Evolutionary conservation across 1,140 invertebrate species (phyloP).

Genomic region (Caenorhabditis latens): DNA sequence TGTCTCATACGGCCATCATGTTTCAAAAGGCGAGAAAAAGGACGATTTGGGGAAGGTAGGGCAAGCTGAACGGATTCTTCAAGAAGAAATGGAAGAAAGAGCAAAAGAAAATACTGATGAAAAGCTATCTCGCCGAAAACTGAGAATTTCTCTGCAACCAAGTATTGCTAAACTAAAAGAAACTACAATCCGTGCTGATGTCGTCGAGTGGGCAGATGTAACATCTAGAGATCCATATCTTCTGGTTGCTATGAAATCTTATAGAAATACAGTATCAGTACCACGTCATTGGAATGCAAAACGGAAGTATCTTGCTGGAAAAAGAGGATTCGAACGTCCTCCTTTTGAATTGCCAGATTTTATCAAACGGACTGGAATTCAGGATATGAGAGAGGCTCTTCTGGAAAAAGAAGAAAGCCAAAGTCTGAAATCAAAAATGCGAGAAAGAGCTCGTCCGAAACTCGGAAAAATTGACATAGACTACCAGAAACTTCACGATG

Average conservation of each 20-base stretch:
- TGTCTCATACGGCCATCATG: not conserved
- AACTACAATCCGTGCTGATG: slow-evolving; percentile 86
- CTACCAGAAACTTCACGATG: slow-evolving; percentile 99
- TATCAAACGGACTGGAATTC: slow-evolving; percentile 96
- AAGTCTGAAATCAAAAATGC: slow-evolving; percentile 97
- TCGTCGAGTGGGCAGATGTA: slow-evolving; percentile 99
- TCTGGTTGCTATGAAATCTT: slow-evolving; percentile 90
- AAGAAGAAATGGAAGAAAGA: slow-evolving; percentile 69
- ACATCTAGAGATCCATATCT: slow-evolving; percentile 96
- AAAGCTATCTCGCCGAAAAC: slow-evolving; percentile 73
- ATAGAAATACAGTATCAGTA: slow-evolving; percentile 92
- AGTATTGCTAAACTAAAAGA: slow-evolving; percentile 76
- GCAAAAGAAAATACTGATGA: slow-evolving; percentile 72
- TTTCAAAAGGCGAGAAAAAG: slow-evolving; percentile 26
- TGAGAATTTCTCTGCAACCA: slow-evolving; percentile 74
- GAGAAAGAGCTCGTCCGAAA: slow-evolving; percentile 94
- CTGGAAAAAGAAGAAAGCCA: slow-evolving; percentile 89
- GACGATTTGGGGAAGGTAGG: slow-evolving; percentile 47
- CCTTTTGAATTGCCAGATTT: slow-evolving; percentile 98
- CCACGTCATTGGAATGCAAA: slow-evolving; percentile 99
- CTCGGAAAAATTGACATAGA: slow-evolving; percentile 99
- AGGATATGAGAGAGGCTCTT: slow-evolving; percentile 57
- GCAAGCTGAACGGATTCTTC: slow-evolving; percentile 61
- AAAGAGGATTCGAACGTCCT: slow-evolving; percentile 97
- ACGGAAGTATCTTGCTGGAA: slow-evolving; percentile 94